Base-by-base conservation (phyloP, 1,140 invertebrate species). In the Periplaneta americana region DNA sequence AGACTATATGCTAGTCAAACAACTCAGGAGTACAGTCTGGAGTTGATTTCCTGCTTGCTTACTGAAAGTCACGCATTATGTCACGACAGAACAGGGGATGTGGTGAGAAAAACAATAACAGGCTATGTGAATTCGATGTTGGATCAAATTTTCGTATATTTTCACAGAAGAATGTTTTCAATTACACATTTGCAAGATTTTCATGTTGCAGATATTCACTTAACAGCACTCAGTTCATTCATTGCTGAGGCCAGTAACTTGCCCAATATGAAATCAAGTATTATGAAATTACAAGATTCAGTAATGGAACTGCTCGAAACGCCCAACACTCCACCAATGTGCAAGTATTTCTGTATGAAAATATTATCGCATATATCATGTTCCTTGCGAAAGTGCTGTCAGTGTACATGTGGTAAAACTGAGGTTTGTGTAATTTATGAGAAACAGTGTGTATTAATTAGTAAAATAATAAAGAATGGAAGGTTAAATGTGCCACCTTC, bases 11-110 rank as follows among this genome's bases (percentile, higher is more conserved):
- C 48, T 11, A 37, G 66, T 36, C 31, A 66, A 18, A n/a, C 34
- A 31, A 17, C 6, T 17, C 57, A 79, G 66, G 77, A 66, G 17
- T n/a, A 22, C 28, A 31, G 32, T 74, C 28, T 82, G 39, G 28
- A 78, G 36, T 18, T 82, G 28, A 33, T 82, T 15, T 9, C 34
- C 4, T 22, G 32, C 75, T 74, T 82, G 28, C 13, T 82, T 18
- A 35, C 79, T 22, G 81, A 82, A 37, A 79, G 81, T 36, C 34
- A 74, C n/a, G 18, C 66, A 28, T 22, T 31, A 17, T 15, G 15
- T 33, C 32, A 28, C 34, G 37, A 74, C 79, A n/a, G n/a, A n/a
- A n/a, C n/a, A n/a, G n/a, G n/a, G n/a, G 81, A 82, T 79, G 35
- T 32, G 9, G 39, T 74, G 8, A 37, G 66, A 34, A 57, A 79